Conservation (phyloP, 2,888 invertebrate species). For the Phyto melanocephala region DNA sequence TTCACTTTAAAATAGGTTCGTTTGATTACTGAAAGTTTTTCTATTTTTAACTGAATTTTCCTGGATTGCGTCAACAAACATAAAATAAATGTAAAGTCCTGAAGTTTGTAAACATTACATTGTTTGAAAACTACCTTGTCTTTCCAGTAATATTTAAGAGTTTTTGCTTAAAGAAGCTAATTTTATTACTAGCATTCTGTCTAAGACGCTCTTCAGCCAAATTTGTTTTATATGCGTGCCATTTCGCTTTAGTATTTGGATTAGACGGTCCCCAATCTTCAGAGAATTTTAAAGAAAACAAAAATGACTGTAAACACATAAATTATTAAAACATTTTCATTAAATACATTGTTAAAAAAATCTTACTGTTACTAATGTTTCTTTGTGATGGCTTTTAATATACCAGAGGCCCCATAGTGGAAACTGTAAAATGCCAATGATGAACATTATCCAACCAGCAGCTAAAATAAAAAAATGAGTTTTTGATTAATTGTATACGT, state of each 20-base stretch:
- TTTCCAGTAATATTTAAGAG: slow-evolving; percentile 71
- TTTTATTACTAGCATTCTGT: slow-evolving; percentile 67
- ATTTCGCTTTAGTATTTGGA: slow-evolving; percentile 80
- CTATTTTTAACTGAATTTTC: too few species aligned
- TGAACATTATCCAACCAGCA: slow-evolving; percentile 81
- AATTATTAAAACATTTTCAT: not conserved
- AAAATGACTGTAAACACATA: slow-evolving; percentile 39
- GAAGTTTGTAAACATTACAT: too few species aligned
- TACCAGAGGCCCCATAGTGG: slow-evolving; percentile 79
- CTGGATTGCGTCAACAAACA: too few species aligned
- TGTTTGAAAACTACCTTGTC: not conserved
- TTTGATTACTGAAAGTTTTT: too few species aligned
- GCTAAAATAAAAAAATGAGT: slow-evolving; percentile 72
- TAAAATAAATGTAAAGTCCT: too few species aligned
- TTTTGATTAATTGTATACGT: too few species aligned
- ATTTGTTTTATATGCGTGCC: slow-evolving; percentile 81
- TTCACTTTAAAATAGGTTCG: too few species aligned
- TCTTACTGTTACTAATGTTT: slow-evolving; percentile 67
- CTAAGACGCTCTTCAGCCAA: slow-evolving; percentile 77
- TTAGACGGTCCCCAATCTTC: slow-evolving; percentile 83
- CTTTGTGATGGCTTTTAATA: slow-evolving; percentile 65
- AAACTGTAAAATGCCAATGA: slow-evolving; percentile 80
- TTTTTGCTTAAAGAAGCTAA: slow-evolving; percentile 73
- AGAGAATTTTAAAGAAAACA: slow-evolving; percentile 72
- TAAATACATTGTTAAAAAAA: not conserved